Evolutionary conservation across 1,140 invertebrate genomes (phyloP).

Genomic region (Tetramorium parvispinum): DNA sequence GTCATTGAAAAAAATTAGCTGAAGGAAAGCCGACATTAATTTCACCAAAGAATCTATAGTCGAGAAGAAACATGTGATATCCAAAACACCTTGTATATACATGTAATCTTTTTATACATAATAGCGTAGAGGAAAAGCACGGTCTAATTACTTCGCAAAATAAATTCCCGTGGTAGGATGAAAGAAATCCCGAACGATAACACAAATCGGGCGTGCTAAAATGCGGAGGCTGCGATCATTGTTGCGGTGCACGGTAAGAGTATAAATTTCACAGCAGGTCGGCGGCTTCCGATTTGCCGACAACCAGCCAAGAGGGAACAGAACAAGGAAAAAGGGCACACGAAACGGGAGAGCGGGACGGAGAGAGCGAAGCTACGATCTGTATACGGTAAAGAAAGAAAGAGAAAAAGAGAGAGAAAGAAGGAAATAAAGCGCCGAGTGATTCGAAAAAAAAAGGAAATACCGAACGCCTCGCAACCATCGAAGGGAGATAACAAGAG

Average conservation of each 20-base stretch:
- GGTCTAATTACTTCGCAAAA: slow-evolving; percentile 72
- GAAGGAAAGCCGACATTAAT: not conserved
- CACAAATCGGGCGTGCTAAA: slow-evolving; percentile 73
- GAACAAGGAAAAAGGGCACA: not conserved
- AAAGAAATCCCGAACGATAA: slow-evolving; percentile 60
- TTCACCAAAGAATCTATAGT: not conserved
- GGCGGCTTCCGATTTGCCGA: slow-evolving; percentile 61
- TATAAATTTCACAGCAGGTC: slow-evolving; percentile 80
- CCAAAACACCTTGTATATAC: not conserved
- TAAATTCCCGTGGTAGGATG: slow-evolving; percentile 63
- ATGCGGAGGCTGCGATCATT: slow-evolving; percentile 68
- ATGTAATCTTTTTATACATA: slow-evolving; percentile 39
- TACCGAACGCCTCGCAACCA: slow-evolving; percentile 33
- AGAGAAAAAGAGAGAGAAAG: not conserved
- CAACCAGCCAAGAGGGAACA: slow-evolving; percentile 5
- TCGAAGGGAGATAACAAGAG: slow-evolving; percentile 60
- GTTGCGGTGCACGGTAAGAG: slow-evolving; percentile 74
- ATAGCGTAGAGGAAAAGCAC: slow-evolving; percentile 28
- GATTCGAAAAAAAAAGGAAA: slow-evolving; percentile 48
- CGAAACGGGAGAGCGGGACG: slow-evolving; percentile 8
- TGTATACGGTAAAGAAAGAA: slow-evolving; percentile 8
- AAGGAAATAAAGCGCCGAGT: slow-evolving; percentile 18
- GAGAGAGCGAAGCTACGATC: slow-evolving; percentile 15
- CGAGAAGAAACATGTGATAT: not conserved
- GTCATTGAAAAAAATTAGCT: not conserved